phyloP scores from a whole-genome alignment of 2,797 vertebrate species.

The Rhinatrema bivittatum region DNA sequence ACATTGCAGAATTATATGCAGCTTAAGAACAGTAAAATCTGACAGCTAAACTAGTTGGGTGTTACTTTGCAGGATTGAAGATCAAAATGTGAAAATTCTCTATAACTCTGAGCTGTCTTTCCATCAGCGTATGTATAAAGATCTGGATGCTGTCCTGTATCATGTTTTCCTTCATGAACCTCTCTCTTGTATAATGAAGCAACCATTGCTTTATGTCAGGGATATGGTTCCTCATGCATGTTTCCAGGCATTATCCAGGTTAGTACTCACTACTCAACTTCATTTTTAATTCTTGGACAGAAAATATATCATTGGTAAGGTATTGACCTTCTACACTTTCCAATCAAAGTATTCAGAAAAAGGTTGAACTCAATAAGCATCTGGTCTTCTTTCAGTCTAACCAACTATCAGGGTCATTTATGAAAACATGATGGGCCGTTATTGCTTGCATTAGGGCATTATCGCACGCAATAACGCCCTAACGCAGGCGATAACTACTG shows the following conservation, averaged over 20 bases:
- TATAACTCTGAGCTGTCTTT: constrained; percentile 68
- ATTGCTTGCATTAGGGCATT: too few species aligned
- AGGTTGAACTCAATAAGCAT: too few species aligned
- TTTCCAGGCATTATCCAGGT: constrained; percentile 71
- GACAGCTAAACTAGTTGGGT: too few species aligned
- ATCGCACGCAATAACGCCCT: too few species aligned
- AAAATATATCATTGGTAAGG: background rate
- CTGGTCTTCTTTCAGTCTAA: too few species aligned
- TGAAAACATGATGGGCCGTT: too few species aligned
- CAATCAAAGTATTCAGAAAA: too few species aligned
- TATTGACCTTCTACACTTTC: background rate
- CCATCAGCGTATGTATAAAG: constrained; percentile 56
- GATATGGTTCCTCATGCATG: constrained; percentile 35
- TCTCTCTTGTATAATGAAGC: constrained; percentile 43
- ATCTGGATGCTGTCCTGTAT: constrained; percentile 54
- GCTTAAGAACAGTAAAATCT: too few species aligned
- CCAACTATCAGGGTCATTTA: too few species aligned
- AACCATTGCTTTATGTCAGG: constrained; percentile 54
- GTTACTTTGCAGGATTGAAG: constrained; percentile 24
- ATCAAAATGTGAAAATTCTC: constrained; percentile 34
- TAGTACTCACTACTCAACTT: too few species aligned
- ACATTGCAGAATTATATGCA: too few species aligned
- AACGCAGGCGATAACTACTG: too few species aligned
- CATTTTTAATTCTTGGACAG: background rate
- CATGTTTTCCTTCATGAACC: constrained; percentile 54